These are phyloP conservation scores for Dendrolimus punctatus DNA, from an alignment of 1,140 invertebrate species.

Conservation along the genomic window DNA sequence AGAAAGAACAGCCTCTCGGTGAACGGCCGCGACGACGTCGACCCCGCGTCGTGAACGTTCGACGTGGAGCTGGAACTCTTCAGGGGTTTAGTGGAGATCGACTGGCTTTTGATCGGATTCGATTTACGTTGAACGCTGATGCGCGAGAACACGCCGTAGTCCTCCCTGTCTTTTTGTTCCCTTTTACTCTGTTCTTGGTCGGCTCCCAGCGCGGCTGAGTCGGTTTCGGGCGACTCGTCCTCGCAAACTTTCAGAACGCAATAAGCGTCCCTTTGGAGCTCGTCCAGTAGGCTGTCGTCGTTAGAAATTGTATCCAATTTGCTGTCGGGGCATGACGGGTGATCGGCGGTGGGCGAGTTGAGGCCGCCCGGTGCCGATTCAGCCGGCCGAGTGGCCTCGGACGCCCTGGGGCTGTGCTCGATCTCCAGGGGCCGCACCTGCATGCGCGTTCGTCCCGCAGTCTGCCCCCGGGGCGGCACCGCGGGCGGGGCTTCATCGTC, in stretches of 20 bases:
- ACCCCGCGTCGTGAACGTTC: slow-evolving; percentile 45
- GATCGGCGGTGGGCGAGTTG: slow-evolving; percentile 11
- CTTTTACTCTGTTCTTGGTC: slow-evolving; percentile 10
- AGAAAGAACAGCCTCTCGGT: slow-evolving; percentile 60
- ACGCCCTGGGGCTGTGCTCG: slow-evolving; percentile 9
- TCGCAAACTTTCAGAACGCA: slow-evolving; percentile 55
- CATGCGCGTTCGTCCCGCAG: slow-evolving; percentile 1
- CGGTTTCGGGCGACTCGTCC: slow-evolving; percentile 36
- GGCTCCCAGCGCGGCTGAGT: slow-evolving; percentile 8
- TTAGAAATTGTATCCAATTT: slow-evolving; percentile 39
- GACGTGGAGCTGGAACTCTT: slow-evolving; percentile 58
- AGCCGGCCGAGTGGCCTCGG: slow-evolving; percentile 14
- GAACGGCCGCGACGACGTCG: slow-evolving; percentile 50
- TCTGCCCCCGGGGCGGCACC: slow-evolving; percentile 49
- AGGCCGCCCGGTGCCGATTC: slow-evolving; percentile 6
- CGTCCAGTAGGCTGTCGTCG: slow-evolving; percentile 56
- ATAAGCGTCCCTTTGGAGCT: slow-evolving; percentile 51
- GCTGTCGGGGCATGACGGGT: slow-evolving; percentile 17
- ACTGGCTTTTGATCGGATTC: slow-evolving; percentile 57
- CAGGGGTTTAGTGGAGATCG: slow-evolving; percentile 37
- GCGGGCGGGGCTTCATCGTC: slow-evolving; percentile 52
- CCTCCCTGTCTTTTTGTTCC: slow-evolving; percentile 33
- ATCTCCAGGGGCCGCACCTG: slow-evolving; percentile 3
- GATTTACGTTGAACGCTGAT: slow-evolving; percentile 62
- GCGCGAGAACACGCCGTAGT: slow-evolving; percentile 54